These are phyloP conservation scores for Diorhabda carinulata DNA, from an alignment of 1,140 invertebrate species.

Conservation along the genomic window DNA sequence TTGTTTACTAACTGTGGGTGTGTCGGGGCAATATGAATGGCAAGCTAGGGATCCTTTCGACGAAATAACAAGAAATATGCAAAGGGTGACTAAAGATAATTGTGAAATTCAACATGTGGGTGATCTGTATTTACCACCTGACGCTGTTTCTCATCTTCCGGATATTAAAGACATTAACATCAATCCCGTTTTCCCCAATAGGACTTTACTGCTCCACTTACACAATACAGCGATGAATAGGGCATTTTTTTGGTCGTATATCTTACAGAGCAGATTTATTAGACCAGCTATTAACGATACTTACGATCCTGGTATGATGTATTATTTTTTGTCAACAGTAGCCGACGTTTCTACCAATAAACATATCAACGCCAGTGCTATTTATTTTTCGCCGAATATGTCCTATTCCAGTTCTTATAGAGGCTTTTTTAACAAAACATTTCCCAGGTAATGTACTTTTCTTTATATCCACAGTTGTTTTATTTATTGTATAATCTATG, in stretches of 20 bases:
- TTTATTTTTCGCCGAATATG: slow-evolving; percentile 93
- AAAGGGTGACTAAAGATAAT: slow-evolving; percentile 78
- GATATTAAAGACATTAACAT: slow-evolving; percentile 94
- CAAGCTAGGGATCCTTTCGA: slow-evolving; percentile 84
- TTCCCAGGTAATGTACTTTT: slow-evolving; percentile 54
- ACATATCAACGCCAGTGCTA: slow-evolving; percentile 86
- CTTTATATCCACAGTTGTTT: too few relatives aligned
- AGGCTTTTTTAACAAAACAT: slow-evolving; percentile 95
- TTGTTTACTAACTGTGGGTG: slow-evolving; percentile 51
- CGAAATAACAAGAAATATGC: slow-evolving; percentile 75
- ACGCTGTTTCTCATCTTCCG: slow-evolving; percentile 85
- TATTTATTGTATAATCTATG: too few relatives aligned
- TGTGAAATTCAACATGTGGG: slow-evolving; percentile 82
- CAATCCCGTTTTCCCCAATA: slow-evolving; percentile 92
- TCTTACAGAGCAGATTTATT: slow-evolving; percentile 87
- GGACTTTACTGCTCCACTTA: slow-evolving; percentile 86
- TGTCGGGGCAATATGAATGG: slow-evolving; percentile 84
- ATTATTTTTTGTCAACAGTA: slow-evolving; percentile 91
- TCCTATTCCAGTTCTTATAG: slow-evolving; percentile 92
- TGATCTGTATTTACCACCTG: slow-evolving; percentile 77
- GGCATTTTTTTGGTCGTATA: slow-evolving; percentile 95
- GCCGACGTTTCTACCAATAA: slow-evolving; percentile 93
- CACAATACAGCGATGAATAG: slow-evolving; percentile 94
- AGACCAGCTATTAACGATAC: slow-evolving; percentile 85
- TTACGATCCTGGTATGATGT: slow-evolving; percentile 97